Conservation (phyloP, 1,140 invertebrate genomes). For the Fopius arisanus region DNA sequence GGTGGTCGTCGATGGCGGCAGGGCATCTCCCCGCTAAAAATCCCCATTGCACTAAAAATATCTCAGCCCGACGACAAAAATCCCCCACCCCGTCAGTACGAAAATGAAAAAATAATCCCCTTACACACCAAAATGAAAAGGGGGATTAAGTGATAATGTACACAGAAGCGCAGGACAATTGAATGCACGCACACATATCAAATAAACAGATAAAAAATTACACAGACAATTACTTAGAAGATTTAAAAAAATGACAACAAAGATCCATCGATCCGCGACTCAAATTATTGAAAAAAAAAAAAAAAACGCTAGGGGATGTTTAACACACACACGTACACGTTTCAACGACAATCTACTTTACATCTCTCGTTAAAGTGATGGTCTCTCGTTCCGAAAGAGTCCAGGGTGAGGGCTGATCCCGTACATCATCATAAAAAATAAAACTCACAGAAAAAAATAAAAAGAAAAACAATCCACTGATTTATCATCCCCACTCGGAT, state of each 20-base stretch:
- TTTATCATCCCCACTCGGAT: neutral
- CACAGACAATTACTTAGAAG: neutral
- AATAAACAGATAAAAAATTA: neutral
- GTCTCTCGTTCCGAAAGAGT: constrained; percentile 34
- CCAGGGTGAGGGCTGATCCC: constrained; percentile 13
- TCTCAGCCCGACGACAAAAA: neutral
- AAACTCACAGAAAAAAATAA: neutral
- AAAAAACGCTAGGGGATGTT: constrained; percentile 13
- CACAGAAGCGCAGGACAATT: constrained; percentile 23
- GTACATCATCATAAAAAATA: neutral
- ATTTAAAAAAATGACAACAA: no score
- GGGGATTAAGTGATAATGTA: neutral
- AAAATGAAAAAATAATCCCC: neutral
- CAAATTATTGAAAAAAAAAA: neutral
- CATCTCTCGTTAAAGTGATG: constrained; percentile 35
- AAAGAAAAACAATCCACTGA: no score
- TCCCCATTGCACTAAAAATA: constrained; percentile 12
- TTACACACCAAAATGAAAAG: neutral
- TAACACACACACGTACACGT: constrained; percentile 28
- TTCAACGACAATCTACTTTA: constrained; percentile 37
- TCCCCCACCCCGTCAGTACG: neutral
- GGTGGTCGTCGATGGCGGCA: constrained; percentile 8
- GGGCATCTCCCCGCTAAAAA: neutral
- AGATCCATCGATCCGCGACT: no score
- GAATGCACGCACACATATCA: constrained; percentile 17